Base-by-base conservation (phyloP, 2,888 invertebrate species). In the Cyclophora albipunctata region DNA sequence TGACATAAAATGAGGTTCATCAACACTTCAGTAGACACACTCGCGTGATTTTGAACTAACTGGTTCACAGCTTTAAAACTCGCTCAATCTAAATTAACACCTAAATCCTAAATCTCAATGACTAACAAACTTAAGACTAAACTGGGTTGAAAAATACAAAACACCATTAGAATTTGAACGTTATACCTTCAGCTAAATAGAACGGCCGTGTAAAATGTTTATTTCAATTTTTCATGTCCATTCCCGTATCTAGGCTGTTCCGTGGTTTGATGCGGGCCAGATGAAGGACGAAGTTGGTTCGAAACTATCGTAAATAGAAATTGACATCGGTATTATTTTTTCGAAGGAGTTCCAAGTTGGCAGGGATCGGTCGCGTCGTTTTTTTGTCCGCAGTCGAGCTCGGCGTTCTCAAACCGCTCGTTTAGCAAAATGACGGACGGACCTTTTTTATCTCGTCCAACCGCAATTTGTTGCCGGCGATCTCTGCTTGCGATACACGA, bases 401-500 rank as follows among this genome's bases (percentile, higher is more conserved):
- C 66, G 64, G 57, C 67, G 67, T 65, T 67, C 74, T 75, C 69
- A 64, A 67, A 67, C 70, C 71, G 81, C 76, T 84, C 85, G 82
- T 84, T 84, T 83, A 79, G 74, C 80, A 78, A 83, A 87, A 86
- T 84, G 84, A 84, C 83, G 83, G 78, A 84, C 84, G 78, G 78
- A 83, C 87, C 87, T 84, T 87, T 87, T 87, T 86, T 86, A 85
- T 85, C 84, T 85, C 71, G 71, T 63, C 75, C 78, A 78, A 82
- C 87, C 84, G 84, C 86, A 86, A 87, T 87, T 86, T 83, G 84
- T 81, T 80, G 77, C 75, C 70, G 68, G 74, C 82, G 82, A 84
- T 85, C 78, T 77, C 70, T 70, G 69, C 72, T 70, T 63, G 78
- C 81, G 84, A 86, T 85, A 83, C 79, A 81, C 69, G 68, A 64